Conservation (phyloP, 2,113 vertebrate genomes). For the Notothenia rossii region DNA sequence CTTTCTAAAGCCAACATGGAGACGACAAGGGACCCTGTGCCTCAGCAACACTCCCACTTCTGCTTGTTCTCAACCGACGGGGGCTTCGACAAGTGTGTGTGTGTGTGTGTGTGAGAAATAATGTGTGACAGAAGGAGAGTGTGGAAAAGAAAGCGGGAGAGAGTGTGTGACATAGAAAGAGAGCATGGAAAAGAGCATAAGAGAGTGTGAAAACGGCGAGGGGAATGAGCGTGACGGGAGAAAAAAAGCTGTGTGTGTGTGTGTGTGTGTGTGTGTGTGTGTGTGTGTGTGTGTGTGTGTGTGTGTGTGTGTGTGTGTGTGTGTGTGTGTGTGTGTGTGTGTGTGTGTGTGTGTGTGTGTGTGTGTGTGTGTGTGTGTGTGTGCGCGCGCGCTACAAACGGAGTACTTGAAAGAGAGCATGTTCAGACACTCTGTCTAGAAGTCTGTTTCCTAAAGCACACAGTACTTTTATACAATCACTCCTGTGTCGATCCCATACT, state of each 20-base stretch:
- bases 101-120: conserved; percentile 44
- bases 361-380: conserved; percentile 14
- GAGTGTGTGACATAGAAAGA: conserved; percentile 61
- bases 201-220: conserved; percentile 65
- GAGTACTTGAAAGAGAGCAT: conserved; percentile 30
- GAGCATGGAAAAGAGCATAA: conserved; percentile 76
- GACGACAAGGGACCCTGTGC: conserved; percentile 56
- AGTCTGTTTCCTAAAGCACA: conserved; percentile 47
- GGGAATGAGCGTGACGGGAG: conserved; percentile 50
- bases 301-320: conserved; percentile 40
- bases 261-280: conserved; percentile 31
- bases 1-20: conserved; percentile 57
- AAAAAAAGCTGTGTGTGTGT: not conserved
- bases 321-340: conserved; percentile 27
- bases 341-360: conserved; percentile 22
- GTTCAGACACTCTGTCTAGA: conserved; percentile 43
- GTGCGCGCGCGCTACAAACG: conserved; percentile 10
- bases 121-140: conserved; percentile 70
- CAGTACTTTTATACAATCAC: not conserved
- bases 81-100: conserved; percentile 29
- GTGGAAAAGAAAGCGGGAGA: conserved; percentile 55
- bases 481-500: conserved; percentile 1
- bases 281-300: conserved; percentile 9
- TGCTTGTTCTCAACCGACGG: conserved; percentile 62
- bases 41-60: conserved; percentile 55